Evolutionary conservation across 2,797 vertebrate species (phyloP), one percentile per base, ranked within the genome.

Genomic region (Apogon talboti): DNA sequence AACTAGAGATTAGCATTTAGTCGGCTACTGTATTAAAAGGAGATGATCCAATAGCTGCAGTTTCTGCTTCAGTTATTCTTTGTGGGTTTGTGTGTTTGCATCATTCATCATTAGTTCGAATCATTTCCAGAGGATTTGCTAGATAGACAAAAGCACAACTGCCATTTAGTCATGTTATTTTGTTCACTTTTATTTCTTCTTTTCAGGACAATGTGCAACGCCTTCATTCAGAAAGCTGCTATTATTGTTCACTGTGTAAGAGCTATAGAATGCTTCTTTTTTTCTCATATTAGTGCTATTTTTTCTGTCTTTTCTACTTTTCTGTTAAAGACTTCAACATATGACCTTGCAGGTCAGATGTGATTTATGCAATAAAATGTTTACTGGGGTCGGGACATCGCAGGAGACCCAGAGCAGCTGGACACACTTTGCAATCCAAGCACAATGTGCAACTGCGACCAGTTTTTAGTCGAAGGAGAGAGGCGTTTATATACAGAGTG

Each of bases 281-380:
- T 66, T 28, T 28, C 16, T 81, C 55, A 43, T 52, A 79, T 81
- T 10, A 38, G 47, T 71, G 55, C 2, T 43, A 38, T 50, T 48
- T 65, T 76, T 53, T 64, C 30, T 57, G 47, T 70, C 50, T 79
- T 42, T 69, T 81, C 62, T 73, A 79, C 81, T 60, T 41, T 28
- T 82, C 68, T 78, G 81, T 76, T 81, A 79, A 75, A 88, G 52
- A 82, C 40, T 75, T 55, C 69, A 83, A 92, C 93, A 89, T 91
- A 87, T 89, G 92, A 82, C 92, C 92, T 7, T 52, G 83, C 69
- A 79, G 87, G 92, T 95, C 94, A 93, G 92, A 93, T 94, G 94
- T 95, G 92, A 93, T 94, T 96, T 98, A 98, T 98, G 97, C 97
- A 99, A 98, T 99, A 97, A 96, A 87, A 92, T 94, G 95, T 96